phyloP scores from a whole-genome alignment of 2,888 invertebrate genomes.

The Merodon equestris region DNA sequence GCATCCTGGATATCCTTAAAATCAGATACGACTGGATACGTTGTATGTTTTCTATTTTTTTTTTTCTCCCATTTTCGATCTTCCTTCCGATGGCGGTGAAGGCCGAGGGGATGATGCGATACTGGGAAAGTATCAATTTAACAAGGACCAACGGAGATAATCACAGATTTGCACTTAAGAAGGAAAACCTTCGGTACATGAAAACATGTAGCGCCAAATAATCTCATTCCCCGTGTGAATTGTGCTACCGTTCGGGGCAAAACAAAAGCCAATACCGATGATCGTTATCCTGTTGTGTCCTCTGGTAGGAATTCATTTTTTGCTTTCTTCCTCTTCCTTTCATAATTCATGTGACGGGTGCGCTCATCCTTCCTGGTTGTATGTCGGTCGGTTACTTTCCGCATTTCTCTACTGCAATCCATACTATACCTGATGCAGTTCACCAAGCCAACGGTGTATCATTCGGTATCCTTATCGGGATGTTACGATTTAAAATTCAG shows the following conservation, averaged over 20 bases:
- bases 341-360: slow-evolving; percentile 65
- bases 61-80: too few species aligned
- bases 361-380: slow-evolving; percentile 60
- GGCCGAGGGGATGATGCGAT: slow-evolving; percentile 46
- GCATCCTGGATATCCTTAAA: slow-evolving; percentile 26
- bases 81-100: slow-evolving; percentile 43
- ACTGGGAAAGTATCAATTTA: slow-evolving; percentile 66
- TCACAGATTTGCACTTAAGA: slow-evolving; percentile 67
- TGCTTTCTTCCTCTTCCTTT: slow-evolving; percentile 17
- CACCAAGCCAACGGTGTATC: slow-evolving; percentile 7
- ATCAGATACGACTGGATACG: slow-evolving; percentile 34
- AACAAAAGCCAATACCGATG: slow-evolving; percentile 15
- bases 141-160: slow-evolving; percentile 66
- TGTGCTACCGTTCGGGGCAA: slow-evolving; percentile 43
- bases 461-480: slow-evolving; percentile 44
- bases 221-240: slow-evolving; percentile 67
- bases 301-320: too few species aligned
- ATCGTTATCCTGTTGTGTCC: slow-evolving; percentile 26
- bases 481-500: slow-evolving; percentile 61
- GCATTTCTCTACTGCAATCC: slow-evolving; percentile 11
- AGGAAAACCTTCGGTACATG: slow-evolving; percentile 18
- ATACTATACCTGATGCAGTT: slow-evolving; percentile 61
- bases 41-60: slow-evolving; percentile 32
- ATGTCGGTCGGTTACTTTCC: slow-evolving; percentile 47
- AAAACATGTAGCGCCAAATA: slow-evolving; percentile 62